A percentile compares a stretch with the other conserved stretches of the same genome.
These are phyloP conservation scores for Corvus moneduloides DNA, from an alignment of 2,113 vertebrate genomes.

Conservation along the genomic window DNA sequence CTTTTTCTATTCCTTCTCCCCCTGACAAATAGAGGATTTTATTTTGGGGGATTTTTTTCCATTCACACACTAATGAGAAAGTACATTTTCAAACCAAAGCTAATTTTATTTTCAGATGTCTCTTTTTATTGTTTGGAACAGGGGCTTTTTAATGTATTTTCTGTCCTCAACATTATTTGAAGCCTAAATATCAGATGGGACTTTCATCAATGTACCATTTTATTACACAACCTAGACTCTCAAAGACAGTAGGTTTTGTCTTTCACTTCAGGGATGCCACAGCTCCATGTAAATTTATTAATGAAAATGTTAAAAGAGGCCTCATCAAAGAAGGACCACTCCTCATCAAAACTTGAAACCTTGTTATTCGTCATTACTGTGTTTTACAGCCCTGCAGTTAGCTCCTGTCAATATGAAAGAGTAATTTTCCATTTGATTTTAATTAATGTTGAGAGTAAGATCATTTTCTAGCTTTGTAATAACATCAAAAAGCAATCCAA, in stretches of 20 bases:
- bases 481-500: conserved; percentile 5
- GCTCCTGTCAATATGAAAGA: background rate
- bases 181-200: background rate
- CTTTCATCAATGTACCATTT: background rate
- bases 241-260: background rate
- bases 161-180: background rate
- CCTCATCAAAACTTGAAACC: background rate
- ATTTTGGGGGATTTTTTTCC: background rate
- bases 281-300: background rate
- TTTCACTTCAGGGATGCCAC: background rate
- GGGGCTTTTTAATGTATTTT: background rate
- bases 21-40: background rate
- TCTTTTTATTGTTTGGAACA: background rate
- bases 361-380: background rate
- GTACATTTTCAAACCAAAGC: background rate
- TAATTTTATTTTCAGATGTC: background rate
- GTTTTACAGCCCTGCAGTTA: background rate
- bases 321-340: background rate
- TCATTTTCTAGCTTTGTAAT: background rate
- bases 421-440: conserved; percentile 13
- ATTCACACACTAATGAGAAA: background rate
- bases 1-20: background rate
- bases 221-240: background rate
- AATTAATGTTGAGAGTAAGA: conserved; percentile 16
- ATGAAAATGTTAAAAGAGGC: background rate